A percentile compares a stretch with the other conserved stretches of the same genome.
phyloP scores from a whole-genome alignment of 2,113 vertebrate genomes.

The Oreochromis tanganicae region DNA sequence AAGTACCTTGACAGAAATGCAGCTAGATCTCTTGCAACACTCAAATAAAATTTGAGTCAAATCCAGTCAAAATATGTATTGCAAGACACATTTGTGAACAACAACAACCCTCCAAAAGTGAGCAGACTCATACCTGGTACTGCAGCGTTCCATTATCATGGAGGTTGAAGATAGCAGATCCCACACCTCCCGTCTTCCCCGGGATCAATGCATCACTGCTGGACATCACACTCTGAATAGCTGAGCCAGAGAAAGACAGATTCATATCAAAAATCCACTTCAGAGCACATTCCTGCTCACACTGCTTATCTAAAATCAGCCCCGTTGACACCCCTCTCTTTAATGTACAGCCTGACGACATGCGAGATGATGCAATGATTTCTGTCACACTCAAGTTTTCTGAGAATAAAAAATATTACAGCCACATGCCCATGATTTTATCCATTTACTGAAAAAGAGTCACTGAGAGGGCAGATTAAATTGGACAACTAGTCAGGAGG shows the following conservation, averaged over 20 bases:
- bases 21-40: neutral
- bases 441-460: neutral
- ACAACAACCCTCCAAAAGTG: neutral
- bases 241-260: slow-evolving; percentile 60
- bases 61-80: neutral
- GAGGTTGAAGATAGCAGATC: slow-evolving; percentile 82
- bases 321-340: neutral
- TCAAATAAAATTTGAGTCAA: neutral
- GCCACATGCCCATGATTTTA: neutral
- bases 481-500: slow-evolving; percentile 25
- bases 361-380: slow-evolving; percentile 35
- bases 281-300: neutral
- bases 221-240: slow-evolving; percentile 90
- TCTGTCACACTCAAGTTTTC: slow-evolving; percentile 17
- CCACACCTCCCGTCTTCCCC: slow-evolving; percentile 85
- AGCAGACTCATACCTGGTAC: slow-evolving; percentile 78
- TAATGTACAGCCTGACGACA: neutral
- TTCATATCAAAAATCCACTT: neutral
- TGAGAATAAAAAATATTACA: neutral
- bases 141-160: slow-evolving; percentile 89
- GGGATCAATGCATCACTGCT: slow-evolving; percentile 83
- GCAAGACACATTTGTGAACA: neutral
- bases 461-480: slow-evolving; percentile 32
- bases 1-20: neutral
- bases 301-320: neutral